Conservation (phyloP, 2,113 vertebrate genomes). For the Hippolais icterina region DNA sequence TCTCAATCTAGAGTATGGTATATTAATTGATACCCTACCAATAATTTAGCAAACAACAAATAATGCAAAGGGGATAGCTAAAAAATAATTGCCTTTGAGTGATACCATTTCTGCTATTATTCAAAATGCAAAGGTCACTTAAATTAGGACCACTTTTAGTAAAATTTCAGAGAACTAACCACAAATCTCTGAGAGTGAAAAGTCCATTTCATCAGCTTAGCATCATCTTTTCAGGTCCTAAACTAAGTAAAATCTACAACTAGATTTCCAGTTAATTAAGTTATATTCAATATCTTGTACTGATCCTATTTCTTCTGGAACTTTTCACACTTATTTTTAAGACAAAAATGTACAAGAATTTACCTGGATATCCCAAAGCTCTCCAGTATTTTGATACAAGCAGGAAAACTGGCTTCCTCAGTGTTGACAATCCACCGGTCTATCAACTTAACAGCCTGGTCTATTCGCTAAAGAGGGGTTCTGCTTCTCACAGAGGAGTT, state of each 20-base stretch:
- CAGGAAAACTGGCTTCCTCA: neutral
- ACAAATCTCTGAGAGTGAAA: neutral
- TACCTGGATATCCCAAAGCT: slow-evolving; percentile 43
- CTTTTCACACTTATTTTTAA: neutral
- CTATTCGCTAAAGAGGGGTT: neutral
- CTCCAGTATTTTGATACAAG: neutral
- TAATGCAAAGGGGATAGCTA: neutral
- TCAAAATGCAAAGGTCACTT: neutral
- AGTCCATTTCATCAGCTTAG: neutral
- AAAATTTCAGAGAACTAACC: neutral
- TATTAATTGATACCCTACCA: neutral
- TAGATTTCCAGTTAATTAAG: neutral
- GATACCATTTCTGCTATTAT: neutral
- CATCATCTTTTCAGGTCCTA: neutral
- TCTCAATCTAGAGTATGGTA: neutral
- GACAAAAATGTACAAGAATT: neutral
- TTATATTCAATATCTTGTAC: neutral
- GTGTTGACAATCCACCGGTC: neutral
- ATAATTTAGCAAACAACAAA: neutral
- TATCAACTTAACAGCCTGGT: neutral
- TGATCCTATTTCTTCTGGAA: neutral
- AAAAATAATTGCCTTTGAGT: neutral
- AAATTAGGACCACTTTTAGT: neutral
- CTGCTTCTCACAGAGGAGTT: neutral
- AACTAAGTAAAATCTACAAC: neutral